Evolutionary conservation across 2,888 invertebrate species (phyloP), one percentile per base, ranked within the genome.

Genomic region (Aspidapion aeneum): DNA sequence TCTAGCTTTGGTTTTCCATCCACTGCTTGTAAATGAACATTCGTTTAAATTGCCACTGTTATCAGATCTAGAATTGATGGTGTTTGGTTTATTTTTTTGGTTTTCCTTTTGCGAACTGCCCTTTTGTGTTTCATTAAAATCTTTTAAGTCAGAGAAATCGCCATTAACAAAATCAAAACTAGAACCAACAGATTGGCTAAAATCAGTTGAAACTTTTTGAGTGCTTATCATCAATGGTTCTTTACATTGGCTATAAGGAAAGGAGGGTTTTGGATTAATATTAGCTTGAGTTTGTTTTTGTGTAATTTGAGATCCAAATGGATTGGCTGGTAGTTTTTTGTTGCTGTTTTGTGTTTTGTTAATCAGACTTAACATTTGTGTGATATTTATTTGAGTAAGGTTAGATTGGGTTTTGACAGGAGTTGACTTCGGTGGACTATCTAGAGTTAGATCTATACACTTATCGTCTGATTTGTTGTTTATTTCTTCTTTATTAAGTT

Each of bases 351-450:
- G 72, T 16, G 75, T 73, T 73, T 77, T 79, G 68, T 82, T 82
- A 2, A 83, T 81, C 74, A 82, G 79, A 65, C 63, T 66, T 22
- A 73, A 62, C 57, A 70, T 68, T 64, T 73, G 71, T 7, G 71
- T 73, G 57, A 72, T 69, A 3, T 70, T 66, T 16, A 72, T 18
- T 64, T 71, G 68, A 1, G 70, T 61, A 51, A 22, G 58, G 55
- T 57, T 20, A 1, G 58, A 22, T 58, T 16, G 21, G 19, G n/a
- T 20, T 58, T 60, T 55, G 16, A 35, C 12, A 35, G 54, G 21
- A 17, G 48, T 55, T 20, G 60, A 18, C 12, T 18, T 17, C 35
- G n/a, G 17, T n/a, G 55, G 55, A 35, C 49, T 60, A 22, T 51
- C 18, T 7, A 18, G 16, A 9, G 60, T 35, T 12, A 60, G 35